These are phyloP conservation scores for Podarcis siculus DNA, from an alignment of 2,797 vertebrate species.

Conservation along the genomic window DNA sequence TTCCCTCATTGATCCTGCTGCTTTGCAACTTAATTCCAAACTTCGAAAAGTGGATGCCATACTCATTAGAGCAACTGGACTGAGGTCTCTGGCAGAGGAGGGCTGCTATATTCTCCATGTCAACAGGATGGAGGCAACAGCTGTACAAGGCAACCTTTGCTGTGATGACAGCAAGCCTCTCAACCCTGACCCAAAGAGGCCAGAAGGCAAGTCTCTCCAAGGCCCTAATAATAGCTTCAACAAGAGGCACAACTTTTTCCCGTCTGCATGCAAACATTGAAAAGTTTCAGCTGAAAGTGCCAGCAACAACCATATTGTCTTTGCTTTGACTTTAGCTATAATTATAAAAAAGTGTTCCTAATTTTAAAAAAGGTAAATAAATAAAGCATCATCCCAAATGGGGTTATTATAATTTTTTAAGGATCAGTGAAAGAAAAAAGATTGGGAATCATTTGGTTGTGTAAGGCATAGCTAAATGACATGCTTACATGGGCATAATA, in stretches of 20 bases:
- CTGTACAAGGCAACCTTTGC: fast-evolving
- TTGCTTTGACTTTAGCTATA: background rate
- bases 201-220: background rate
- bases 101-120: background rate
- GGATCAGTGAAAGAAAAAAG: background rate
- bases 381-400: background rate
- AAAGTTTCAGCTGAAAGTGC: background rate
- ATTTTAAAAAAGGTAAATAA: background rate
- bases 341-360: fast-evolving
- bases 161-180: background rate
- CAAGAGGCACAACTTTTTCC: background rate
- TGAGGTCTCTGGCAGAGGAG: background rate
- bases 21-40: background rate
- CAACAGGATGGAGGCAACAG: background rate
- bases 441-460: fast-evolving
- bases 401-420: background rate
- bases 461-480: background rate
- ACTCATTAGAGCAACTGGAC: background rate
- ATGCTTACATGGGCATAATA: background rate
- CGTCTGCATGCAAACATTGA: background rate
- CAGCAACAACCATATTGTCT: no score
- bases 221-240: background rate
- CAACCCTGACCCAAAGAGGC: background rate
- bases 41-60: background rate
- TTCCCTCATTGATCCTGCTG: no score